phyloP scores from a whole-genome alignment of 2,113 vertebrate species.

The Psophia crepitans region DNA sequence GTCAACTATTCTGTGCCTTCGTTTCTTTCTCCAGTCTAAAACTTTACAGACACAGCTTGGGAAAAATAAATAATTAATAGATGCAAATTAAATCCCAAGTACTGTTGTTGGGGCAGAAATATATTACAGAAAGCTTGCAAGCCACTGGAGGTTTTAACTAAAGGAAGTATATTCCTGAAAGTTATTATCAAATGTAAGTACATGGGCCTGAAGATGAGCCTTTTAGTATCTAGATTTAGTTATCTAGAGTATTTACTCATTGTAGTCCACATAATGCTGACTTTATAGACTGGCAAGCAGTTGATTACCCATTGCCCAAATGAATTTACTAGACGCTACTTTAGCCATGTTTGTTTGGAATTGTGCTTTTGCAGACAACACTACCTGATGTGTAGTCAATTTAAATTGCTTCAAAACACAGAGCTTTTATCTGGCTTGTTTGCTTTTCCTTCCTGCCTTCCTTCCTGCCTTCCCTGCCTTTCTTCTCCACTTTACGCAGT shows the following conservation, averaged over 20 bases:
- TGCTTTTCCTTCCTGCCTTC: not conserved
- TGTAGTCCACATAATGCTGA: not conserved
- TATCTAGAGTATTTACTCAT: not conserved
- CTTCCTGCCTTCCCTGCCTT: no score
- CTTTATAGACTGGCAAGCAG: not conserved
- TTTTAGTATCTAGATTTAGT: not conserved
- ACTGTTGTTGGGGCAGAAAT: not conserved
- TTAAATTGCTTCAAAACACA: not conserved
- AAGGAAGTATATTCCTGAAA: not conserved
- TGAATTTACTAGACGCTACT: not conserved
- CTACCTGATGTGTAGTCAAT: not conserved
- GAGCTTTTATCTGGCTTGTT: not conserved
- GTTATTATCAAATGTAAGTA: conserved; percentile 9
- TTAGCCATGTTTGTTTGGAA: not conserved
- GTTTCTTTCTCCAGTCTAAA: not conserved
- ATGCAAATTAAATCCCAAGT: conserved; percentile 29
- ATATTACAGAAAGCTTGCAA: not conserved
- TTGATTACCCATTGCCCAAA: conserved; percentile 4
- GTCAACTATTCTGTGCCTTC: not conserved
- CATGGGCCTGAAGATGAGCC: not conserved
- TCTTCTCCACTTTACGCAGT: not conserved
- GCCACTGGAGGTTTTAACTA: not conserved
- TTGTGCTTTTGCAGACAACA: not conserved
- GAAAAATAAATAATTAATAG: conserved; percentile 52
- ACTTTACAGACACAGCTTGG: not conserved